These are phyloP conservation scores for Tipula unca DNA, from an alignment of 2,888 invertebrate species.

Conservation along the genomic window DNA sequence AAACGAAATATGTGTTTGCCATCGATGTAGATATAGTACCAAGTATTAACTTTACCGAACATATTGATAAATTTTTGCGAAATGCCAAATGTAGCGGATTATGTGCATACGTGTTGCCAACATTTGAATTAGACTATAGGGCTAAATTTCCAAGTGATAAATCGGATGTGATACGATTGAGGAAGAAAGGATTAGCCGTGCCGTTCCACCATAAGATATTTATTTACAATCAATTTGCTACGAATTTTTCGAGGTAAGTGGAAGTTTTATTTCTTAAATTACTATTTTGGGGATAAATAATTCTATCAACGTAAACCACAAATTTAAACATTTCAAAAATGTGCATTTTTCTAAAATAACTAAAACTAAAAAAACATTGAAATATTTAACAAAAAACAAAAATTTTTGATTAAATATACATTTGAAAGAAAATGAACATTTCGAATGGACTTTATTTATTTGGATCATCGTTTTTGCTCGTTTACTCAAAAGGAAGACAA, in stretches of 20 bases:
- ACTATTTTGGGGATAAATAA: no score
- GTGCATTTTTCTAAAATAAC: no score
- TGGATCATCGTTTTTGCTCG: no score
- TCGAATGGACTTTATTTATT: no score
- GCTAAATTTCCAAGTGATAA: constrained; percentile 76
- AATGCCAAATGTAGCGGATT: constrained; percentile 50
- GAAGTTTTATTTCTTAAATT: not conserved
- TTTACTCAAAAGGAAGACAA: no score
- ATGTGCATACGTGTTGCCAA: constrained; percentile 85
- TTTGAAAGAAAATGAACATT: no score
- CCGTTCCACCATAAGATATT: constrained; percentile 89
- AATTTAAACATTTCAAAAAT: no score
- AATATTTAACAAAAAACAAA: no score
- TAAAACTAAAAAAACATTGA: no score
- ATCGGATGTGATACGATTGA: constrained; percentile 63
- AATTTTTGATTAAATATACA: no score
- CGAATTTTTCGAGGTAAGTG: constrained; percentile 74
- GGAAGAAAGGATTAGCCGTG: constrained; percentile 70
- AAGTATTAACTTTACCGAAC: constrained; percentile 59
- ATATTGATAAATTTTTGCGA: constrained; percentile 59
- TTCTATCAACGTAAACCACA: no score
- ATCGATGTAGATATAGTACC: constrained; percentile 87
- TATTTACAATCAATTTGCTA: constrained; percentile 85
- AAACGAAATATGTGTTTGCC: constrained; percentile 68
- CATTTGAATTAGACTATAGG: constrained; percentile 75